Evolutionary conservation across 2,797 vertebrate species (phyloP), one percentile per base, ranked within the genome.

Genomic region (Varecia variegata): DNA sequence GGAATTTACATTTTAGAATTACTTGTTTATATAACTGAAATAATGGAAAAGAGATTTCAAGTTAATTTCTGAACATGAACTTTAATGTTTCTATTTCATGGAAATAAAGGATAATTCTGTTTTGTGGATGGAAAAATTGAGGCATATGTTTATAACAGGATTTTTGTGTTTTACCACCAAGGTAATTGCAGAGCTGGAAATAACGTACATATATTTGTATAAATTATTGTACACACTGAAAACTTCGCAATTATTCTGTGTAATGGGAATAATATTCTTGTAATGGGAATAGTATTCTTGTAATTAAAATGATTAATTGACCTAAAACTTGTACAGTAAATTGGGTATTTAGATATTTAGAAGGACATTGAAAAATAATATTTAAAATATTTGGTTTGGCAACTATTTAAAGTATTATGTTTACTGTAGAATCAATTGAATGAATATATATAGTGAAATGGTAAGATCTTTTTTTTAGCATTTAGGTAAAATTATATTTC

Each of bases 1-100:
- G 6, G 70, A 43, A 67, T 97, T 96, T 93, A 70, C 23, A 56
- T 93, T 86, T 95, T 94, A 88, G 17, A 96, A 62, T 62, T 96
- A 45, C 6, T 91, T 92, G 20, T 83, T 86, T 84, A 74, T 88
- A 2, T 67, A 87, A 58, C 15, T 58, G n/a, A 79, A 83, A 73
- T 88, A 79, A 83, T 43, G 21, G 25, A 58, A 32, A 93, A 47
- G 54, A 83, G 12, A 67, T 54, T 94, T 89, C 52, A 91, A 91
- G 20, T 77, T 90, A 90, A 38, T 90, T 90, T 95, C 32, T 90
- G 45, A 85, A 54, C 43, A 79, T 88, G 17, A 89, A 7, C 47
- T 92, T 35, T 67, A 79, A 25, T 94, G 6, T 87, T 89, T 21
- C 21, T 83, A 5, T 94, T 58, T 91, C 12, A 68, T 94, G 67